Percentiles rank a stretch among this genome's conserved stretches.
Conservation (phyloP, 2,797 vertebrate species). For the Pitangus sulphuratus region DNA sequence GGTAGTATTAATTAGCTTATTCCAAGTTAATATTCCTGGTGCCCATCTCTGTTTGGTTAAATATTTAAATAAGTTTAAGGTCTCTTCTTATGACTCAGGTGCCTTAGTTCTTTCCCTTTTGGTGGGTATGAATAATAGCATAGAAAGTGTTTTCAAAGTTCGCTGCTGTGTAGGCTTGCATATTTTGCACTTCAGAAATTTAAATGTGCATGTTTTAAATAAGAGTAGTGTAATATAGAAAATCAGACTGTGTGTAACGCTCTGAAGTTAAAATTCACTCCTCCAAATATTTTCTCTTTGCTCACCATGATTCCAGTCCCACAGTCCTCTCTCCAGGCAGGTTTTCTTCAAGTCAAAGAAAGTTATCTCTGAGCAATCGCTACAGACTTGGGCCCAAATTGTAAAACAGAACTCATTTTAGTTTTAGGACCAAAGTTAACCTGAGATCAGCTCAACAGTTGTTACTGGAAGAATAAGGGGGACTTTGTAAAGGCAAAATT, state of each 20-base stretch:
- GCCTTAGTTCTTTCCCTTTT: background rate
- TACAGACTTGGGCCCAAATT: background rate
- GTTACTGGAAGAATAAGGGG: too few relatives aligned
- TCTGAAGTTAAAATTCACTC: background rate
- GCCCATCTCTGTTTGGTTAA: background rate
- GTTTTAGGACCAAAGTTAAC: background rate
- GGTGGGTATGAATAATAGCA: background rate
- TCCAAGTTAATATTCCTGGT: background rate
- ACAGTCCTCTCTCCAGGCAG: background rate
- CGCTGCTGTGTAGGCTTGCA: background rate
- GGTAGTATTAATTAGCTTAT: background rate
- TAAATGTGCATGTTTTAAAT: background rate
- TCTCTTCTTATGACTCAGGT: background rate
- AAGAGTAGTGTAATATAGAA: background rate
- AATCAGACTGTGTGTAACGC: background rate
- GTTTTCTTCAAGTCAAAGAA: background rate
- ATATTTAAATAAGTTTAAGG: conserved; percentile 3
- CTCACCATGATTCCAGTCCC: background rate
- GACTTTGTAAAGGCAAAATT: too few relatives aligned
- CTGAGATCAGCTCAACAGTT: background rate
- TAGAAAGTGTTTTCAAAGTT: background rate
- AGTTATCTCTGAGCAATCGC: background rate
- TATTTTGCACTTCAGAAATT: background rate
- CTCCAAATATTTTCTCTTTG: background rate
- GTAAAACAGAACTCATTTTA: background rate